Base-by-base conservation (phyloP, 2,113 vertebrate genomes). In the Galemys pyrenaicus region DNA sequence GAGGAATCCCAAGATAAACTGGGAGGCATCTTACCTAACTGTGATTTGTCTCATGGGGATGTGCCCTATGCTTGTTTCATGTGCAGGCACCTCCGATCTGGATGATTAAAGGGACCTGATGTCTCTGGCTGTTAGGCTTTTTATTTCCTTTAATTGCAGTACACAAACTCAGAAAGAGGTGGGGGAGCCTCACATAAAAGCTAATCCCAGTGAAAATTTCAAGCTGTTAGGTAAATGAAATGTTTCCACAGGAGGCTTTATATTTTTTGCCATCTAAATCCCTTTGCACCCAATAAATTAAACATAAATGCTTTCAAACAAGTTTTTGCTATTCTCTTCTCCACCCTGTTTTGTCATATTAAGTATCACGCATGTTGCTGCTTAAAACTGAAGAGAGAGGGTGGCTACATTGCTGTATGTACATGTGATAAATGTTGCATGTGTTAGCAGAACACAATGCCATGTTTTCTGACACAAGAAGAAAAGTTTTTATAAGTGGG, bases 221-320 rank as follows among this genome's bases (percentile, higher is more conserved):
- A 98, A 95, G 87, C 75, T 96, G 89, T 96, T 97, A 94, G 87
- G 54, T 94, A 96, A 97, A 96, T 96, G 85, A 94, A 96, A 81
- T 97, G 74, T 92, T 97, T 97, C 94, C 95, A 20, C 11, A 58
- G 80, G 73, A 94, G 30, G 35, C 73, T 96, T 6, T 9, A 44
- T 65, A 26, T 62, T 41, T 75, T 92, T 95, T 84, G 75, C 86
- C 73, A 73, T 80, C 70, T 71, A 92, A 73, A 96, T 93, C 80
- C 90, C 65, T 93, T 89, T 94, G 79, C 79, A 90, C 26, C 87
- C 65, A 94, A 56, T 94, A 95, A 96, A 94, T 95, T 92, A 96
- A 95, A 94, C 85, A 95, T 92, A 95, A 97, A 96, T 88, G 92
- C 62, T 91, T 97, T 90, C 75, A 92, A 96, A 95, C 67, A 95